Percentiles rank a stretch among this genome's conserved stretches.
Conservation (phyloP, 1,140 invertebrate genomes). For the Vollenhovia emeryi region DNA sequence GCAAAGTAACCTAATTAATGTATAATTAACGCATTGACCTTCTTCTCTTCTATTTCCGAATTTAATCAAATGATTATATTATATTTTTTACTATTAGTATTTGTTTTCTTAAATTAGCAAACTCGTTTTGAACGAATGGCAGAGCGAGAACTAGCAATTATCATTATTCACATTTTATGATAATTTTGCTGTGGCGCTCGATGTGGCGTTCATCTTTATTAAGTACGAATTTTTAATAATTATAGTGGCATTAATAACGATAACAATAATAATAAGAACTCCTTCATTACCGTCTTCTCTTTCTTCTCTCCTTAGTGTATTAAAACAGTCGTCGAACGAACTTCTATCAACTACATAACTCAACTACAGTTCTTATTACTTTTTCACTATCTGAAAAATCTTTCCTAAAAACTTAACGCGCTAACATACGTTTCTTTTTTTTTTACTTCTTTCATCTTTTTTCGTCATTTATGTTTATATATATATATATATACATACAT, state of each 20-base stretch:
- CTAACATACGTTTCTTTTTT: constrained; percentile 74
- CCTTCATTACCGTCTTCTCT: constrained; percentile 53
- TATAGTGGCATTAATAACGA: constrained; percentile 46
- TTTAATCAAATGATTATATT: background rate
- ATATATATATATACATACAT: constrained; percentile 51
- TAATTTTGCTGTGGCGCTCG: constrained; percentile 55
- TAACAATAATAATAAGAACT: constrained; percentile 68
- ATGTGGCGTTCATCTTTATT: constrained; percentile 73
- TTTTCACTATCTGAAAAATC: constrained; percentile 77
- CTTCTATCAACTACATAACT: constrained; percentile 84
- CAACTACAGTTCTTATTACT: constrained; percentile 76
- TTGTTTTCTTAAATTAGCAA: constrained; percentile 38
- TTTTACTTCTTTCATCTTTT: constrained; percentile 62
- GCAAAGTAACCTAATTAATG: background rate
- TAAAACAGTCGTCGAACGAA: constrained; percentile 83
- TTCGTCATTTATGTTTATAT: constrained; percentile 60
- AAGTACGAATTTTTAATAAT: constrained; percentile 74
- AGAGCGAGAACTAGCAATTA: constrained; percentile 76
- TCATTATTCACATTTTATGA: background rate
- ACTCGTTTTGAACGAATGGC: constrained; percentile 72
- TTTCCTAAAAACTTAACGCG: constrained; percentile 81
- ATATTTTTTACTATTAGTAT: background rate
- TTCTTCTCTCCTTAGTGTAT: constrained; percentile 76
- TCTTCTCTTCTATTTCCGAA: background rate
- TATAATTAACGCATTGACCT: background rate